Percentiles rank a stretch among this genome's conserved stretches.
Evolutionary conservation across 2,797 vertebrate genomes (phyloP).

Genomic region (Pantherophis alleghaniensis): DNA sequence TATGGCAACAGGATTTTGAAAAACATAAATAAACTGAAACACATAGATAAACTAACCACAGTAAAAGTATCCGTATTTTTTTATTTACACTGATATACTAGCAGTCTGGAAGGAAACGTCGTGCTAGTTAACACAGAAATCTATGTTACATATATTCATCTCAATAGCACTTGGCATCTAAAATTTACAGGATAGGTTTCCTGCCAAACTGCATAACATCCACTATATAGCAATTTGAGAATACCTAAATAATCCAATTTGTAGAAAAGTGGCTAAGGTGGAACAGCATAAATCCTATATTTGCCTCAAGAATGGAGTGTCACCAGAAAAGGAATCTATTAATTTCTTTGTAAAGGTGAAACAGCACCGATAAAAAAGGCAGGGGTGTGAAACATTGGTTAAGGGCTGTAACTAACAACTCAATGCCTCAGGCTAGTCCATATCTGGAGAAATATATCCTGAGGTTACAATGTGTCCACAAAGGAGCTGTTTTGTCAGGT

Average conservation of each 20-base stretch:
- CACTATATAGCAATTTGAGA: constrained; percentile 1
- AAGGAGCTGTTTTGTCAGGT: constrained; percentile 15
- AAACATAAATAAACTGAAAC: background rate
- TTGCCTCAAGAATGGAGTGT: constrained; percentile 5
- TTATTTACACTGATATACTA: background rate
- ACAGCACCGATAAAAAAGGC: background rate
- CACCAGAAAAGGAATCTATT: constrained; percentile 3
- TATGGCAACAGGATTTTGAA: background rate
- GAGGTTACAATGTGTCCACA: constrained; percentile 10
- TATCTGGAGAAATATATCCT: constrained; percentile 12
- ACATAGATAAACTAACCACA: background rate
- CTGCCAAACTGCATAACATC: background rate
- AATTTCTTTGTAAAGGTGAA: constrained; percentile 15
- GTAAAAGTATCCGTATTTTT: background rate
- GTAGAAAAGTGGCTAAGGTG: constrained; percentile 8
- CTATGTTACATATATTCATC: background rate
- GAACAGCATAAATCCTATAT: constrained; percentile 3
- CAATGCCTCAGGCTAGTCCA: constrained; percentile 10
- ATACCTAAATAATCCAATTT: constrained; percentile 31
- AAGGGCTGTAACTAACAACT: constrained; percentile 2
- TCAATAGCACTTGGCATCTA: background rate
- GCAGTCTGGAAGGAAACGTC: background rate
- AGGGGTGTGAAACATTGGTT: background rate
- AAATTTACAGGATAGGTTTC: background rate
- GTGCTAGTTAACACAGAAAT: background rate